Evolutionary conservation across 2,888 invertebrate species (phyloP), one percentile per base, ranked within the genome.

Genomic region (Mylabris sibirica): DNA sequence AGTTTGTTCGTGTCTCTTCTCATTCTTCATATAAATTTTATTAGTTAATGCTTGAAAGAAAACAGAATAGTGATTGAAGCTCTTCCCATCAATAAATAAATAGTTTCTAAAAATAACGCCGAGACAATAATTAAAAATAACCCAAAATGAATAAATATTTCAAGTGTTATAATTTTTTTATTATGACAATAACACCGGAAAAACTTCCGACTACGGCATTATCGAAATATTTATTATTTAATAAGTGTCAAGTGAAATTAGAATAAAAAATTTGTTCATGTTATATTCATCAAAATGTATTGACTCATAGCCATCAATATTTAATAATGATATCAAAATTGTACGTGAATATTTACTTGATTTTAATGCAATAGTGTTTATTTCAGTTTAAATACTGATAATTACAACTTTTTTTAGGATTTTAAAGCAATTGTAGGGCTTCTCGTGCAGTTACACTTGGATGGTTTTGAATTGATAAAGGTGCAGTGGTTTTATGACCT

Each of bases 311-410:
- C 57, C 11, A 24, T 24, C 57, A 14, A 57, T 57, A 57, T 57
- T 57, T 57, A 24, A 57, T 44, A 44, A 44, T n/a, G 38, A 57
- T 24, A 49, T 22, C 5, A 12, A 57, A 14, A 57, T 57, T 57
- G 57, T 24, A 26, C 24, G 57, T 5, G 26, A 22, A 57, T 20
- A 53, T 22, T 53, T 22, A 4, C 12, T 22, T 53, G 20, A 53
- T 53, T 53, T 11, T 53, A 53, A 9, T 53, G 22, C 12, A 22
- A 22, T 53, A 12, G 22, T 17, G 44, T n/a, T 30, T 30, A 8
- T 26, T 57, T 26, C 1, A 57, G 26, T 24, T 57, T 14, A n/a
- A 26, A 24, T 24, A 57, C 24, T 26, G 14, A 3, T 57, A 57
- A 57, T 57, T 57, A 14, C 5, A 0, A 24, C 14, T 26, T 57